Conservation (phyloP, 2,888 invertebrate species). For the Phania funesta region DNA sequence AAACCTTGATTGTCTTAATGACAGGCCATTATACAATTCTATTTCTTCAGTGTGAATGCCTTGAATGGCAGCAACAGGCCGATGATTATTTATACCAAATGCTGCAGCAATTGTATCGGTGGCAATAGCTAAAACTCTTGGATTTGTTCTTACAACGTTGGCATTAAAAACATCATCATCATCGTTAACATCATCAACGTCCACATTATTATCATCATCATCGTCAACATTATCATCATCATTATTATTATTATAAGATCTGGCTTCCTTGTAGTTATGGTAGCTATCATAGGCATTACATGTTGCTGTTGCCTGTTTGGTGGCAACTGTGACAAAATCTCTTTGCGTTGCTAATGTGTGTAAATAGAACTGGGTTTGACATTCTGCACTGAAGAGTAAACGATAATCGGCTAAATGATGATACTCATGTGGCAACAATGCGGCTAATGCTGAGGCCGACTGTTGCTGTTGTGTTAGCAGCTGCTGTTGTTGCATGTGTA, state of each 20-base stretch:
- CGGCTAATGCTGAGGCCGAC: conserved; percentile 7
- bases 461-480: conserved; percentile 7
- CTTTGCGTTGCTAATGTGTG: conserved; percentile 69
- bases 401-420: conserved; percentile 73
- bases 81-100: conserved; percentile 72
- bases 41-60: conserved; percentile 71
- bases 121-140: conserved; percentile 71
- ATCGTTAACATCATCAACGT: neutral
- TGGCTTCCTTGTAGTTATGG: neutral
- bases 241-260: neutral
- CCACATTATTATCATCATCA: neutral
- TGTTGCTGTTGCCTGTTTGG: conserved; percentile 1
- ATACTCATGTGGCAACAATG: conserved; percentile 45
- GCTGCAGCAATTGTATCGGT: conserved; percentile 73
- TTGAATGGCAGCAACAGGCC: conserved; percentile 50
- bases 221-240: conserved; percentile 38
- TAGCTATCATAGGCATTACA: neutral
- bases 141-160: conserved; percentile 41
- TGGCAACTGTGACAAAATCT: conserved; percentile 17
- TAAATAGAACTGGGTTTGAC: conserved; percentile 75
- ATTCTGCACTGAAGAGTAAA: conserved; percentile 76
- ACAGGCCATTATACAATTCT: conserved; percentile 73
- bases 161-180: conserved; percentile 44
- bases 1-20: conserved; percentile 74
- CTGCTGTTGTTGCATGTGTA: conserved; percentile 42